Evolutionary conservation across 2,797 vertebrate genomes (phyloP).

Genomic region (Philypnodon macrostomus): DNA sequence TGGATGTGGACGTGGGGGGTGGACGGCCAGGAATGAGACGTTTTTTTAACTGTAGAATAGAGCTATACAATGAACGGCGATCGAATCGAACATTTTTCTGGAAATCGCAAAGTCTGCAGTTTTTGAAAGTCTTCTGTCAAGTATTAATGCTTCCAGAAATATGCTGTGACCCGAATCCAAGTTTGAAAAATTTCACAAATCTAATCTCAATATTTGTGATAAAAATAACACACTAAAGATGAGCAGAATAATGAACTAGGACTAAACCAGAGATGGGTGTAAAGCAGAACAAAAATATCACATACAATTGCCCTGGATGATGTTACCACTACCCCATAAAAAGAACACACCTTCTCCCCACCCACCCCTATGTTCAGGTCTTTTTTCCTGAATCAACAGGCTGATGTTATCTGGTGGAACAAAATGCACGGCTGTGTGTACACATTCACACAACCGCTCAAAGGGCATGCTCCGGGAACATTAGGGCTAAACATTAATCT

Average conservation of each 20-base stretch:
- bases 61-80: no score
- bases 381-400: constrained; percentile 73
- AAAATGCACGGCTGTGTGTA: constrained; percentile 54
- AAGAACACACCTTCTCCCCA: constrained; percentile 40
- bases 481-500: constrained; percentile 76
- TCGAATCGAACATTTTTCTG: no score
- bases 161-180: no score
- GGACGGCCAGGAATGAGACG: constrained; percentile 43
- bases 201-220: no score
- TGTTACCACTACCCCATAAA: constrained; percentile 11
- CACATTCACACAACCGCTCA: constrained; percentile 54
- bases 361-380: constrained; percentile 55
- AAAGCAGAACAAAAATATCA: constrained; percentile 4
- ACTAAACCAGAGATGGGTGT: no score
- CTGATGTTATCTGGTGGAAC: constrained; percentile 78
- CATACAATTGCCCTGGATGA: constrained; percentile 6
- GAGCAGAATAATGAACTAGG: no score
- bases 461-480: constrained; percentile 67
- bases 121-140: no score
- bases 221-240: no score
- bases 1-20: constrained; percentile 71
- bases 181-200: no score
- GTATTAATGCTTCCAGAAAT: no score
- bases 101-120: no score
- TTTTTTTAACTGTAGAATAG: no score